These are phyloP conservation scores for Erebia ligea DNA, from an alignment of 2,888 invertebrate genomes.

Conservation along the genomic window DNA sequence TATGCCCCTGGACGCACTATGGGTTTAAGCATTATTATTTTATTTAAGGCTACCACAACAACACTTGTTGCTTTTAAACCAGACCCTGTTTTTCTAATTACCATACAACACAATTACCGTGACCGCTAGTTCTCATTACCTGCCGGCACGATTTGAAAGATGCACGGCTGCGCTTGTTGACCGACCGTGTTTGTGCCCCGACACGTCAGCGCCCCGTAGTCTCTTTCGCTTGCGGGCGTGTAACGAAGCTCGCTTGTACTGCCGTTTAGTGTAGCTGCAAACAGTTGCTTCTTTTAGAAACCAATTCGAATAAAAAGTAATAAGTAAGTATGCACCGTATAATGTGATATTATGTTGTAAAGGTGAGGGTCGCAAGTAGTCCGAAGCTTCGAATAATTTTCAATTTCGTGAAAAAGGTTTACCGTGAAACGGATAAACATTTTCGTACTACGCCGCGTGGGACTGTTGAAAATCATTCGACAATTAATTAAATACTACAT, in stretches of 20 bases:
- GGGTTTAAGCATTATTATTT: too few relatives aligned
- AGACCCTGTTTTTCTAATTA: neutral
- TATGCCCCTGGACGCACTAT: too few relatives aligned
- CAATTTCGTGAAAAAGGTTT: too few relatives aligned
- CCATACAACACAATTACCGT: neutral
- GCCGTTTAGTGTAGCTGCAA: constrained; percentile 73
- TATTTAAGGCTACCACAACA: too few relatives aligned
- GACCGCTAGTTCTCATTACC: constrained; percentile 77
- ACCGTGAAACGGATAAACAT: too few relatives aligned
- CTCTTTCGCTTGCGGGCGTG: constrained; percentile 92
- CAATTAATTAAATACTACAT: constrained; percentile 50
- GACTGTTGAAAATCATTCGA: constrained; percentile 85
- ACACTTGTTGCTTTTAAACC: neutral
- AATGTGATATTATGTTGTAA: too few relatives aligned
- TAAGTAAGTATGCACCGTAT: neutral
- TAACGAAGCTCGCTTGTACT: constrained; percentile 92
- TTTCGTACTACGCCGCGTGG: too few relatives aligned
- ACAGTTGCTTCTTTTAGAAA: neutral
- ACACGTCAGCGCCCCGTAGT: constrained; percentile 94
- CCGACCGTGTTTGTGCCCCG: constrained; percentile 93
- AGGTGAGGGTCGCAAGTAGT: too few relatives aligned
- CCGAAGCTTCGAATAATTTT: too few relatives aligned
- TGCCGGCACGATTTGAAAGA: constrained; percentile 94
- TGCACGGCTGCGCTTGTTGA: constrained; percentile 91
- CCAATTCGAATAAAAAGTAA: neutral